These are phyloP conservation scores for Pseudomugil gertrudae DNA, from an alignment of 2,797 vertebrate genomes.

Conservation along the genomic window DNA sequence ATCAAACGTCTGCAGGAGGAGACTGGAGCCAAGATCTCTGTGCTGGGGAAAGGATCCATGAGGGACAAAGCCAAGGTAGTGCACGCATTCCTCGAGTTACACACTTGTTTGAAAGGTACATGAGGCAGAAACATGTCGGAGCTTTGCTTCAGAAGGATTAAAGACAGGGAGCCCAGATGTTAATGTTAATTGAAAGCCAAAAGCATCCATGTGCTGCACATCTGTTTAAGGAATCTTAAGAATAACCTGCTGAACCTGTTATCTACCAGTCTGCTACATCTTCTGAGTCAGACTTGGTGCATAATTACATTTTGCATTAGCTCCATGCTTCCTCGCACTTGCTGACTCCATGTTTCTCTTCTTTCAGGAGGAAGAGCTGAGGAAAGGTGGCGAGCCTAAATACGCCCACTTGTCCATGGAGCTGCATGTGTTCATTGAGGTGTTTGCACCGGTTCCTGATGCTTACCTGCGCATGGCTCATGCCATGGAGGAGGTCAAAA, in stretches of 20 bases:
- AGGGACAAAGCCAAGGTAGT: slow-evolving; percentile 95
- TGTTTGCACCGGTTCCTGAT: slow-evolving; percentile 94
- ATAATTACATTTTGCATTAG: slow-evolving; percentile 16
- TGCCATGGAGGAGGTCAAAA: slow-evolving; percentile 98
- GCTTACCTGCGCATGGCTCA: slow-evolving; percentile 97
- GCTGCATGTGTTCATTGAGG: slow-evolving; percentile 96
- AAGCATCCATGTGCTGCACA: slow-evolving; percentile 33
- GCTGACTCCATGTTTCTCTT: slow-evolving; percentile 2
- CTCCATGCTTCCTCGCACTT: background rate
- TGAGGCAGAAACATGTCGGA: slow-evolving; percentile 58
- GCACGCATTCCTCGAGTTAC: slow-evolving; percentile 1
- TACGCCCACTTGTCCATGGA: slow-evolving; percentile 96
- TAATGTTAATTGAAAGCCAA: slow-evolving; percentile 41
- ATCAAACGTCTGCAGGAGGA: slow-evolving; percentile 98
- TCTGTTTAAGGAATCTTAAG: slow-evolving; percentile 43
- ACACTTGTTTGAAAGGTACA: slow-evolving; percentile 49
- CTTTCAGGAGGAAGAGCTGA: slow-evolving; percentile 91
- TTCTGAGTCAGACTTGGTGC: too few species aligned
- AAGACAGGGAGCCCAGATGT: slow-evolving; percentile 58
- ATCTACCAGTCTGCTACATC: slow-evolving; percentile 22
- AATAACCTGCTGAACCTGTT: slow-evolving; percentile 24
- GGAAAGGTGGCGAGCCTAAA: slow-evolving; percentile 94
- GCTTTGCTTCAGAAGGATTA: slow-evolving; percentile 27
- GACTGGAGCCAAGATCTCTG: slow-evolving; percentile 97
- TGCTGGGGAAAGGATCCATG: slow-evolving; percentile 98